Base-by-base conservation (phyloP, 2,797 vertebrate species). In the Falco biarmicus region DNA sequence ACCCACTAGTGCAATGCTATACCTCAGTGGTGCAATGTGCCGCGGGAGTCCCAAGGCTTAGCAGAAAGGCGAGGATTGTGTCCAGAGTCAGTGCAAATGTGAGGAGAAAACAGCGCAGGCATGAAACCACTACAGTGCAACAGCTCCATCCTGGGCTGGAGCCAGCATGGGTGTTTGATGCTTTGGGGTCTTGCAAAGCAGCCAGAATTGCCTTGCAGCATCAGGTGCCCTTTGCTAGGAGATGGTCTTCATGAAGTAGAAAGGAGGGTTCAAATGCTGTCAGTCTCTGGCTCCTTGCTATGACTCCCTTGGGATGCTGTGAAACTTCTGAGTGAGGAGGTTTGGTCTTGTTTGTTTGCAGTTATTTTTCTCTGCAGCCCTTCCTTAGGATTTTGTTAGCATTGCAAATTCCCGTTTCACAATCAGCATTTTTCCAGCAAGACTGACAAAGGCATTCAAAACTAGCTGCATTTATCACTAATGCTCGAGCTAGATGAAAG, bases 361-460 rank as follows among this genome's bases (percentile, higher is more conserved):
- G 65, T 45, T 89, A 75, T 73, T 93, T 95, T 79, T 60, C 76
- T 89, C 73, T 1, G 3, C 31, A 65, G 79, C 63, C 31, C 13
- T 83, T 94, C 90, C 50, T 79, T 29, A 26, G 89, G 74, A 86
- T 94, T 94, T 79, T 94, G 87, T 96, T 95, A 96, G 73, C 69
- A 74, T 95, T 93, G 76, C 92, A 95, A 93, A 92, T 95, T 93
- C 63, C 66, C 79, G 3, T 97, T 97, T 92, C 92, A 81, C 96
- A 97, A 96, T 88, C 94, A 64, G 56, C 95, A 93, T 97, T 96
- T 92, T 96, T 94, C 89, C 87, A 96, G 16, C 9, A 32, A 85
- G 86, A 79, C 8, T 32, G 92, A 97, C 94, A 96, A 96, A 96
- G 87, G 79, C 76, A 7, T 89, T 84, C 16, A 12, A 84, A 95